A percentile compares a stretch with the other conserved stretches of the same genome.
Evolutionary conservation across 2,113 vertebrate species (phyloP).

Genomic region (Halichoerus grypus): DNA sequence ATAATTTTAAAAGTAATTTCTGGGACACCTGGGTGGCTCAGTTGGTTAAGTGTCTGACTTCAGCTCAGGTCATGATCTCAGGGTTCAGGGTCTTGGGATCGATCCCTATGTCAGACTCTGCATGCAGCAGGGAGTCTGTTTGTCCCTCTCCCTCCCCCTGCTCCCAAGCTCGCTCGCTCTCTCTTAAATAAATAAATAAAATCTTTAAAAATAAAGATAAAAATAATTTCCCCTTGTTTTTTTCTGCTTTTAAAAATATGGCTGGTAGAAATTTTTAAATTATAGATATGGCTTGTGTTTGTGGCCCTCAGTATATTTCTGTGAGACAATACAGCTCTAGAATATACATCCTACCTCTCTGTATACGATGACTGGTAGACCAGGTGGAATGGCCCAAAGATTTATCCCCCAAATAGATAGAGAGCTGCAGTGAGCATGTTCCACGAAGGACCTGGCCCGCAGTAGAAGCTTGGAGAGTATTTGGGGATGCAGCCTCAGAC

Average conservation of each 20-base stretch:
- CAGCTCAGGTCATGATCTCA: background rate
- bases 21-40: background rate
- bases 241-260: background rate
- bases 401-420: background rate
- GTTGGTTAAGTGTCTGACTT: background rate
- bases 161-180: rapidly evolving
- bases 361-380: background rate
- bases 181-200: background rate
- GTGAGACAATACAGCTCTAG: background rate
- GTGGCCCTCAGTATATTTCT: background rate
- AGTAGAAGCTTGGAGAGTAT: background rate
- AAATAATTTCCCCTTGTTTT: background rate
- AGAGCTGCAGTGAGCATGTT: background rate
- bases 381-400: background rate
- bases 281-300: background rate
- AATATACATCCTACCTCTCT: background rate
- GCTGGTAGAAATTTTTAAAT: background rate
- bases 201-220: background rate
- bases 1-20: background rate
- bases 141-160: background rate
- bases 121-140: too few relatives aligned
- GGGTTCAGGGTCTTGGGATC: background rate
- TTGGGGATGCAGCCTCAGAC: background rate
- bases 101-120: background rate
- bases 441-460: background rate